Evolutionary conservation across 2,113 vertebrate genomes (phyloP), one percentile per base, ranked within the genome.

Genomic region (Alaudala cheleensis): DNA sequence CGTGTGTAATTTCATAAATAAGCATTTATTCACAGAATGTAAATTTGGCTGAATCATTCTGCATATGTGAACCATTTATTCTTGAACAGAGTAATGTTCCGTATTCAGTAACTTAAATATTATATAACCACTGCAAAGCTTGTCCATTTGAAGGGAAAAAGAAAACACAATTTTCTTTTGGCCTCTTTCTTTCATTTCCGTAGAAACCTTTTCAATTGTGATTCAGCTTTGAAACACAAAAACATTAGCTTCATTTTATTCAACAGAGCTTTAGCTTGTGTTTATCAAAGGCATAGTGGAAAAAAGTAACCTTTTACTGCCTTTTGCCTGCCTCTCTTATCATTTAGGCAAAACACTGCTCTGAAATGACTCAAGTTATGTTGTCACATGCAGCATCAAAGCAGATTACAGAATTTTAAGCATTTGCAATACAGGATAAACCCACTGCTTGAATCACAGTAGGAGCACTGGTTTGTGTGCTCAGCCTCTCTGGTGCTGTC

Each of bases 1-100:
- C 77, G 45, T 90, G 49, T 93, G 49, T 95, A 93, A 96, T 96
- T 96, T 96, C 67, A 93, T 96, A 96, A 96, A 97, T 85, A 97
- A 96, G 94, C 94, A 95, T 95, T 96, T 94, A 90, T 94, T 95
- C 86, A 62, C 93, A 94, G 93, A 93, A 96, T 88, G 88, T 95
- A 97, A 96, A 96, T 95, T 96, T 96, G 95, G 90, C 93, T 94
- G 92, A 96, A 88, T 88, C 71, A 90, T 88, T 94, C 93, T 92
- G 78, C 96, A 97, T 95, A 94, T 96, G 94, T 93, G 89, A 96
- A 81, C 94, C 64, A 96, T 97, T 97, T 96, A 96, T 94, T 96
- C 88, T 95, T 96, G 94, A 97, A 88, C 86, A 71, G 67, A 86
- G 45, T 74, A 93, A 22, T 3, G 9, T 76, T 92, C 84, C 4